These are phyloP conservation scores for Phallusia fumigata DNA, from an alignment of 23 tunicate species.

Conservation along the genomic window DNA sequence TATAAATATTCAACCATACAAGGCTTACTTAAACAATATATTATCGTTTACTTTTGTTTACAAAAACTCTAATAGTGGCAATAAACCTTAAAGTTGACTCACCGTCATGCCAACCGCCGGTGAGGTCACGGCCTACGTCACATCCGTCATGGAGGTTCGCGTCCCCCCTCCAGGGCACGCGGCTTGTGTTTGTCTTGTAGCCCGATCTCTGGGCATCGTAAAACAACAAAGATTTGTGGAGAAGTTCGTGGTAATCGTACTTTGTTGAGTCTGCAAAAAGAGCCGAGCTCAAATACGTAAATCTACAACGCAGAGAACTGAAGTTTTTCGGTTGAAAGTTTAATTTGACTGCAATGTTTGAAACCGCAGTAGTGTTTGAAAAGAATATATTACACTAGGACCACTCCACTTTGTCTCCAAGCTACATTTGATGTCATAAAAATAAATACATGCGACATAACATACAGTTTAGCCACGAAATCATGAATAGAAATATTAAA, in stretches of 20 bases:
- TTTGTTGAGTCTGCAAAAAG: slow-evolving; percentile 8
- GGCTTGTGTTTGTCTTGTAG: slow-evolving; percentile 47
- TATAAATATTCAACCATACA: no score
- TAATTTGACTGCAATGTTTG: not conserved
- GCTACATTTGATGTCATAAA: no score
- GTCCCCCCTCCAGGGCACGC: slow-evolving; percentile 91
- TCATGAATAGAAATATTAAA: no score
- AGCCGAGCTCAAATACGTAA: not conserved
- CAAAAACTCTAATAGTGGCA: not conserved
- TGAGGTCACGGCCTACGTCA: slow-evolving; percentile 81
- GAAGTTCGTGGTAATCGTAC: slow-evolving; percentile 85
- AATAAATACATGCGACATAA: no score
- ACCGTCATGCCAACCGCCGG: slow-evolving; percentile 96
- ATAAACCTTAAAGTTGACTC: not conserved
- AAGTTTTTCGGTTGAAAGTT: not conserved
- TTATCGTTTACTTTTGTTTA: no score
- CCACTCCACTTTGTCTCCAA: no score
- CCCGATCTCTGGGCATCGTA: slow-evolving; percentile 97
- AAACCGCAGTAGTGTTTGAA: not conserved
- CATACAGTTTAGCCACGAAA: no score
- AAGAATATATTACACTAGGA: no score
- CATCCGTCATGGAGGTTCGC: slow-evolving; percentile 93
- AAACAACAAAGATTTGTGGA: slow-evolving; percentile 73
- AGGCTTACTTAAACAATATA: no score
- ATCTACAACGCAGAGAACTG: not conserved